Evolutionary conservation across 2,797 vertebrate genomes (phyloP).

Genomic region (Clamator glandarius): DNA sequence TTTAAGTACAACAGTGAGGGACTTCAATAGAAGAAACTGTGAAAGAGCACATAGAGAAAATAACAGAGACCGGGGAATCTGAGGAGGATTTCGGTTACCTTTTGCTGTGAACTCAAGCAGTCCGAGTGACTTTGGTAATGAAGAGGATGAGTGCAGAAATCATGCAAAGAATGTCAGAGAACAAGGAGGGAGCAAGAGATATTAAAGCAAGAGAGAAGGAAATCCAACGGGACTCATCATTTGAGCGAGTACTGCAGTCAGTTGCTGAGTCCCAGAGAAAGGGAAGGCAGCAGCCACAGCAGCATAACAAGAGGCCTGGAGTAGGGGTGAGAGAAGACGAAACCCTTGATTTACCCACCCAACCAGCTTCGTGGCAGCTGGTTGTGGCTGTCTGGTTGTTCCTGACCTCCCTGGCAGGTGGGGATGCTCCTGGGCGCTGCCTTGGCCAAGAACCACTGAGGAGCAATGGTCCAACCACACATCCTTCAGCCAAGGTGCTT

Average conservation of each 20-base stretch:
- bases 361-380: fast-evolving
- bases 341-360: not conserved
- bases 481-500: not conserved
- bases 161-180: not conserved
- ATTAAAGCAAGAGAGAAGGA: not conserved
- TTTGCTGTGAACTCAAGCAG: not conserved
- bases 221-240: not conserved
- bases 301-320: not conserved
- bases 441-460: not conserved
- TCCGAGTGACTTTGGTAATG: not conserved
- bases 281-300: not conserved
- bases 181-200: not conserved
- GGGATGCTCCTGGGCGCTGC: not conserved
- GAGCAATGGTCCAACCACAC: fast-evolving
- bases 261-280: not conserved
- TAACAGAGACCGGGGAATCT: not conserved
- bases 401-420: not conserved
- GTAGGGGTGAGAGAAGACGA: fast-evolving
- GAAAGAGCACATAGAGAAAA: constrained; percentile 48
- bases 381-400: fast-evolving
- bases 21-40: constrained; percentile 48
- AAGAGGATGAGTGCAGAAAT: constrained; percentile 4
- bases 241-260: not conserved
- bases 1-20: constrained; percentile 70
- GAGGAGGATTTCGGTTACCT: not conserved